phyloP scores from a whole-genome alignment of 2,113 vertebrate genomes.

The Rhagologus leucostigma region DNA sequence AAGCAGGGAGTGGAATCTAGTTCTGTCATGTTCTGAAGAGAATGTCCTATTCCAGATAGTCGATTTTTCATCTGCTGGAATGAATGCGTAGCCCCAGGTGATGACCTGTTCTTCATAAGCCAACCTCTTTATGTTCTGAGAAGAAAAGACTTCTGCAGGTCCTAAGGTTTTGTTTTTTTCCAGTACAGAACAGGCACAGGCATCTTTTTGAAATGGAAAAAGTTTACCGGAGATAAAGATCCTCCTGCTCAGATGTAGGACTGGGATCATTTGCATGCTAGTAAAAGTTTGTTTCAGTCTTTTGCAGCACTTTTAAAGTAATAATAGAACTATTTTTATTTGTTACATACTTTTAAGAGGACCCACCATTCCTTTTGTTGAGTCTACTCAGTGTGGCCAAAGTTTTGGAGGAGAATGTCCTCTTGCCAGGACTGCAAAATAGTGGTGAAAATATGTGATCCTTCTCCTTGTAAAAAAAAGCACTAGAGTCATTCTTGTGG shows the following conservation, averaged over 20 bases:
- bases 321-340: background rate
- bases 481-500: background rate
- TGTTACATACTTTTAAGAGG: background rate
- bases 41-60: background rate
- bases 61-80: background rate
- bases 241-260: background rate
- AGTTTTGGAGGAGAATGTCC: background rate
- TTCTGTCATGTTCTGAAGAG: conserved; percentile 9
- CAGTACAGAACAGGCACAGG: background rate
- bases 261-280: background rate
- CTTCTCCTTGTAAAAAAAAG: background rate
- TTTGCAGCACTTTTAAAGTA: background rate
- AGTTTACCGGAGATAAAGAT: background rate
- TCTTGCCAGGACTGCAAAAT: background rate
- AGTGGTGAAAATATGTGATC: background rate
- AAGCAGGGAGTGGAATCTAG: background rate
- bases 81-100: conserved; percentile 1
- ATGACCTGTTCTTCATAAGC: background rate
- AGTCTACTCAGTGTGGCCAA: background rate
- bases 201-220: background rate
- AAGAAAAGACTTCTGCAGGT: background rate
- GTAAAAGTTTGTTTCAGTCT: background rate
- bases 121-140: background rate
- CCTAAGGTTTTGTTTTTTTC: background rate
- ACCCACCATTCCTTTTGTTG: background rate